Base-by-base conservation (phyloP, 2,113 vertebrate species). In the Podiceps cristatus region DNA sequence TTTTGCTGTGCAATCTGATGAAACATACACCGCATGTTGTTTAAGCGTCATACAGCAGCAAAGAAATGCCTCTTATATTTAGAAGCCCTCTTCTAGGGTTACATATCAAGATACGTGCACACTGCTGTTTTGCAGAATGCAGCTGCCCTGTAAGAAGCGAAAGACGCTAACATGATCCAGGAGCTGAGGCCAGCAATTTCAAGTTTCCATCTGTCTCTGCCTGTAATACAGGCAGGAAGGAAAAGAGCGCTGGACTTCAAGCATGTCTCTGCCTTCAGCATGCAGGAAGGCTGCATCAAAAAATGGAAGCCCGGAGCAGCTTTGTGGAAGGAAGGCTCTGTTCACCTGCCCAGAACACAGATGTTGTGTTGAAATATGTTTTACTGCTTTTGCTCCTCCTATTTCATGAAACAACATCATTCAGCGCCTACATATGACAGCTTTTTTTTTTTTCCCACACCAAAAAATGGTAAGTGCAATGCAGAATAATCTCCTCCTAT, bases 61-160 rank as follows among this genome's bases (percentile, higher is more conserved):
- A 92, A 44, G 95, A 97, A 95, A 64, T 23, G 40, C 84, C 52
- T 96, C 64, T 95, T 99, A 99, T 98, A 98, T 99, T 99, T 99
- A 99, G 98, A 97, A 97, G 77, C 82, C 31, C 20, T 58, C 85
- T 84, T 98, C 98, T 99, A 98, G 93, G 94, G 97, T 99, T 99
- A 98, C 98, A 68, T 98, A 99, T 99, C 98, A 98, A 97, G 98
- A 97, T 99, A 98, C 98, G 20, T 24, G 83, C 96, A 96, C 80
- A 33, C 94, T 88, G 95, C 98, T 98, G 96, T 98, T 98, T 98
- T 98, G 98, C 98, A 98, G 98, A 98, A 97, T 62, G 96, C 98
- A 98, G 98, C 98, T 98, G 98, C 98, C 98, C 86, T 73, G 67
- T 74, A 96, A 87, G 68, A 90, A 96, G 97, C 56, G 77, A 96